Base-by-base conservation (phyloP, 1,140 invertebrate genomes). In the Brachionus plicatilis region DNA sequence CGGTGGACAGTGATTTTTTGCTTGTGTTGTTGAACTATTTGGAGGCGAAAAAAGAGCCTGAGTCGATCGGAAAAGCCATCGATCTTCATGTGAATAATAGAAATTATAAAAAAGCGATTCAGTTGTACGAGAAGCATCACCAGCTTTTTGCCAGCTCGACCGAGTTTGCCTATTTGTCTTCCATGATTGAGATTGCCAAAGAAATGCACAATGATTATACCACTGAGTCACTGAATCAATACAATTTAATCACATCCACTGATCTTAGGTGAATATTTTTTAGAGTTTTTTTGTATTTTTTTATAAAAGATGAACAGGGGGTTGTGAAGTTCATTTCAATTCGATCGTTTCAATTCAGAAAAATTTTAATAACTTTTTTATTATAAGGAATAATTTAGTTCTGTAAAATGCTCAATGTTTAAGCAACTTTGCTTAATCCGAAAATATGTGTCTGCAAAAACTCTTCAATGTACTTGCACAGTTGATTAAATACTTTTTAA, bases 31-130 rank as follows among this genome's bases (percentile, higher is more conserved):
- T 76, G 45, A 76, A 76, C 27, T 76, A 53, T 33, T 50, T 76
- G n/a, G 72, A 76, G 14, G 72, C 72, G 4, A 76, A 76, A n/a
- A 47, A 53, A 76, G 72, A 76, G 3, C 1, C 8, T 3, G 45
- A 47, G 0, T 76, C 72, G 7, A 76, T 76, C 14, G 41, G 72
- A 12, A 47, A 27, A 27, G 72, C 45, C 14, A 76, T 76, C 27
- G 72, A 76, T 76, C 27, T 76, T 12, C 72, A 76, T 76, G 27
- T 76, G 1, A 76, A 76, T 76, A 76, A 50, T n/a, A 76, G 45
- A 76, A 76, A 76, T 50, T 50, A 50, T 29, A 76, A 76, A 76
- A 76, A 50, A 27, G 72, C 72, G 0, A 50, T 76, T 76, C 43
- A 76, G 7, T 50, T 76, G 20, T 76, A 50, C 27, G 72, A 76